Base-by-base conservation (phyloP, 2,888 invertebrate species). In the Lagria hirta region DNA sequence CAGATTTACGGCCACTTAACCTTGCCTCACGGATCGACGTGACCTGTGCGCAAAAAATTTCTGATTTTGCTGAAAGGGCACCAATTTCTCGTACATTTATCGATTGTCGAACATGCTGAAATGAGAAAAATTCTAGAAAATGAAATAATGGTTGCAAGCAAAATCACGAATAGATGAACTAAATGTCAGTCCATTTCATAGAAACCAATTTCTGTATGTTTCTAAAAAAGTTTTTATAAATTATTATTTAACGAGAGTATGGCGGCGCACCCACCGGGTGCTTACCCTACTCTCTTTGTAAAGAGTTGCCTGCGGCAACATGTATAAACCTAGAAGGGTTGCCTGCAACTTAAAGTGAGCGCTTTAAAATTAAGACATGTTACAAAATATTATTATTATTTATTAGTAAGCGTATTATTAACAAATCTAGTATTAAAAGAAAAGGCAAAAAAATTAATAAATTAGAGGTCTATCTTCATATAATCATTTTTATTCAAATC, bases 121-220 rank as follows among this genome's bases (percentile, higher is more conserved):
- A 50, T 50, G 43, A 42, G 48, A 51, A 55, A 50, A 52, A 51
- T 49, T 47, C 43, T 47, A 45, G 28, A 43, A 52, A 55, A 55
- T 51, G 50, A 51, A 55, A 51, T 50, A 53, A 51, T 49, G 51
- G 34, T 48, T 38, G 40, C 30, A 32, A 26, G 18, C 33, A 24
- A 11, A 10, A 30, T 34, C 27, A 13, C 34, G 35, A 30, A 43
- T 16, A 37, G 22, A 10, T 26, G 41, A 41, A n/a, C n/a, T n/a
- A n/a, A n/a, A n/a, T n/a, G n/a, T 41, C 41, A 33, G 33, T 33
- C 24, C 26, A 18, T 24, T 17, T n/a, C n/a, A n/a, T n/a, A n/a
- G n/a, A n/a, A n/a, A n/a, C n/a, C n/a, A n/a, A 18, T 24, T 32
- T 18, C 41, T 7, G 15, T 15, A 18, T 41, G 41, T 33, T 33